These are phyloP conservation scores for Megathymus violae DNA, from an alignment of 1,140 invertebrate genomes.

Conservation along the genomic window DNA sequence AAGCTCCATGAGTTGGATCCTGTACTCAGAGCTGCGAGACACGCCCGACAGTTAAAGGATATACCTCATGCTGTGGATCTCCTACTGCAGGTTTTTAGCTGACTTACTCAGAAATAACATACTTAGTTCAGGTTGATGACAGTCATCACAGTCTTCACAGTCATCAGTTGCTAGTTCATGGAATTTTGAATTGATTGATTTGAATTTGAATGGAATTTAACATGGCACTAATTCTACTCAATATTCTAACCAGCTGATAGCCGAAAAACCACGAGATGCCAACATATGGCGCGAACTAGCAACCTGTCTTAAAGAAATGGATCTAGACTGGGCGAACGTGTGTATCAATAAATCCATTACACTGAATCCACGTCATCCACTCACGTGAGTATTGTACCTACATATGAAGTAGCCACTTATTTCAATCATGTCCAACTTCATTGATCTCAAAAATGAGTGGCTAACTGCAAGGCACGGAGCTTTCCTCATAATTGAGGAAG, in stretches of 20 bases:
- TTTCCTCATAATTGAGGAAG: no score
- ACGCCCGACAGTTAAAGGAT: conserved; percentile 66
- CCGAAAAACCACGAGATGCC: conserved; percentile 46
- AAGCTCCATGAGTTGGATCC: conserved; percentile 38
- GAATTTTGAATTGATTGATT: no score
- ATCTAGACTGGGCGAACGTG: conserved; percentile 59
- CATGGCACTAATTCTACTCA: no score
- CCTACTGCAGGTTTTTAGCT: conserved; percentile 66
- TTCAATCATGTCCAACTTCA: no score
- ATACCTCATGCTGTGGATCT: conserved; percentile 59
- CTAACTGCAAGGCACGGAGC: no score
- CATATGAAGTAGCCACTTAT: background rate
- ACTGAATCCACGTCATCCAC: conserved; percentile 58
- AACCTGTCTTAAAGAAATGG: conserved; percentile 59
- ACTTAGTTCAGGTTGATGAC: no score
- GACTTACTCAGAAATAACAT: no score
- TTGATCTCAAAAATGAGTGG: no score
- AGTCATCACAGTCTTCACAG: no score
- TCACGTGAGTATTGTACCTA: conserved; percentile 52
- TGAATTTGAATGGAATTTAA: no score
- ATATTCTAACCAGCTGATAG: conserved; percentile 45
- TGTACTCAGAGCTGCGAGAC: conserved; percentile 56
- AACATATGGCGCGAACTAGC: conserved; percentile 67
- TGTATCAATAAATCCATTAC: conserved; percentile 63
- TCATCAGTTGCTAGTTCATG: no score